Conservation (phyloP, 2,113 vertebrate species). For the Copsychus sechellarum region DNA sequence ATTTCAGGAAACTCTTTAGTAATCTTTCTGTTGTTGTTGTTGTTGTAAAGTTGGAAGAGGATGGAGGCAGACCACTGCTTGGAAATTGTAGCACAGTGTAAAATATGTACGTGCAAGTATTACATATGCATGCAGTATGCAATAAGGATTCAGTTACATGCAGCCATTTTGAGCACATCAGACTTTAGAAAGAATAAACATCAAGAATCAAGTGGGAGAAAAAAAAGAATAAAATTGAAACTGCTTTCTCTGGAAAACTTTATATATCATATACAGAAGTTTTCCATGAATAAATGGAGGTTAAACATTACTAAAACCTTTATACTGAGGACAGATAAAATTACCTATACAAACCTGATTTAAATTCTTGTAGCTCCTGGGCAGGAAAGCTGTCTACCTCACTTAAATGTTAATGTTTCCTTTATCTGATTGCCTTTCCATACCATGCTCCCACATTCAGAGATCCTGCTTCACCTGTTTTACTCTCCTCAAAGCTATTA, state of each 20-base stretch:
- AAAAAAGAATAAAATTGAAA: neutral
- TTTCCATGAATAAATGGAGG: neutral
- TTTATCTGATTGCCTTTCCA: neutral
- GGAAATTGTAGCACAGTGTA: neutral
- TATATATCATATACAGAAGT: neutral
- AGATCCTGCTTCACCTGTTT: neutral
- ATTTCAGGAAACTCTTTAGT: neutral
- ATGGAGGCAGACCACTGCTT: neutral
- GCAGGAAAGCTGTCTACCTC: neutral
- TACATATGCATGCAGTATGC: neutral
- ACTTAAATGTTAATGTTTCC: constrained; percentile 10
- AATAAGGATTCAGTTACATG: neutral
- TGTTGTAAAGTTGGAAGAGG: neutral
- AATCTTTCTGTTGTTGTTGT: neutral
- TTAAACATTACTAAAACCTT: neutral
- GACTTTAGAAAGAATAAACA: neutral
- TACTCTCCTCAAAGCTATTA: neutral
- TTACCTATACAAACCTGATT: neutral
- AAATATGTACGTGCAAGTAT: neutral
- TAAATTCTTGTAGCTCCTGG: neutral
- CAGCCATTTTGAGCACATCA: neutral
- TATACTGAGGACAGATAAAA: neutral
- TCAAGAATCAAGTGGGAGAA: neutral
- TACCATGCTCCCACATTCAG: neutral
- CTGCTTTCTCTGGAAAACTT: neutral